Conservation (phyloP, 2,797 vertebrate species). For the Ciconia nigra region DNA sequence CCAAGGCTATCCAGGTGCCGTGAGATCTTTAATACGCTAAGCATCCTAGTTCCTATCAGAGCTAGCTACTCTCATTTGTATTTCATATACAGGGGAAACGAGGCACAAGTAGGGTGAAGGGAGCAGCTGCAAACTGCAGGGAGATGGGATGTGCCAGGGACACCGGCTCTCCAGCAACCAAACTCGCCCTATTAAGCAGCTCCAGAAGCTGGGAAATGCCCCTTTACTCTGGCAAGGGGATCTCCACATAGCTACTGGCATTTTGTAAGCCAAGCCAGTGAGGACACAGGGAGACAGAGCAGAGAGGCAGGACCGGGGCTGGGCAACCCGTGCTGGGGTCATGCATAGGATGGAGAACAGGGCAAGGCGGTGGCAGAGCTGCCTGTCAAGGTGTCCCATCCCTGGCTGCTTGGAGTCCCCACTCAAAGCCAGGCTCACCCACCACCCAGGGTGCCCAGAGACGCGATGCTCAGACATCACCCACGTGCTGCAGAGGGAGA, state of each 20-base stretch:
- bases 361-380: neutral
- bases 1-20: neutral
- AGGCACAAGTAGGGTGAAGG: neutral
- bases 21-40: neutral
- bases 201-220: neutral
- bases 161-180: neutral
- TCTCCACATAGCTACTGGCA: neutral
- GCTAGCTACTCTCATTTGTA: neutral
- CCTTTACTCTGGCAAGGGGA: neutral
- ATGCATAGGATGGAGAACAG: neutral
- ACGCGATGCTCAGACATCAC: neutral
- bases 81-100: neutral
- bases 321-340: neutral
- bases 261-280: neutral
- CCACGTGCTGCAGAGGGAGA: neutral
- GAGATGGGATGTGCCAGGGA: neutral
- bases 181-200: neutral
- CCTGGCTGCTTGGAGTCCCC: neutral
- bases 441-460: neutral
- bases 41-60: neutral
- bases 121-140: neutral
- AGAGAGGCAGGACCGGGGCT: neutral
- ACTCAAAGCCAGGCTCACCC: neutral
- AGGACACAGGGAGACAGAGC: neutral
- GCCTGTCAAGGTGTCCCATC: neutral